Evolutionary conservation across 2,113 vertebrate genomes (phyloP), one percentile per base, ranked within the genome.

Genomic region (Dasyurus viverrinus): DNA sequence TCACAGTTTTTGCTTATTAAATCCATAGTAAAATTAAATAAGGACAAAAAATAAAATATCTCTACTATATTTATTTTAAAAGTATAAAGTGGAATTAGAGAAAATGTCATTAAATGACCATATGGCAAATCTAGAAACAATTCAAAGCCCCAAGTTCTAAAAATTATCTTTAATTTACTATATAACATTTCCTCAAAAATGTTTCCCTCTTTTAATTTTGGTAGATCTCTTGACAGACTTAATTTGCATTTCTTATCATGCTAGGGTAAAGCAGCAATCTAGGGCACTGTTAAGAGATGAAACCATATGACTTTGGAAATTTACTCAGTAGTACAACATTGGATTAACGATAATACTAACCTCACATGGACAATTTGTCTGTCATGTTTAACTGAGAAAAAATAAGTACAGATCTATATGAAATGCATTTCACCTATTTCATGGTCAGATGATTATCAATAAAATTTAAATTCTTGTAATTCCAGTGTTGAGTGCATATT

Each of bases 11-110:
- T 48, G 47, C 26, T 94, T 47, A 19, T 2, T 2, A 50, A 91
- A 52, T 60, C 25, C 5, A 94, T 96, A 95, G 93, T 53, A 46
- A 89, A 42, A 90, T 90, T 90, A 60, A 24, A 26, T 89, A 94
- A 30, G 46, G 30, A 12, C 30, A 93, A 68, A 53, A 48, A 48
- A 14, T 54, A 46, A 94, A 53, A 23, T 90, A 22, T 55, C 47
- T 7, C 3, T 2, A 46, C 48, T 76, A 23, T 36, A n/a, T 23
- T 76, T 26, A 53, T 90, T 94, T 94, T 89, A 48, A 96, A 60
- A 89, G 25, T 36, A 57, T 55, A 68, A 97, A 92, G 89, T 90
- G 46, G 9, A 92, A 92, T 8, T 24, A 53, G 48, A 54, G 36
- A 52, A 93, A 90, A 53, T 55, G 25, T 7, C 53, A 90, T 54